Evolutionary conservation across 2,797 vertebrate genomes (phyloP), one percentile per base, ranked within the genome.

Genomic region (Coregonus ussuriensis): DNA sequence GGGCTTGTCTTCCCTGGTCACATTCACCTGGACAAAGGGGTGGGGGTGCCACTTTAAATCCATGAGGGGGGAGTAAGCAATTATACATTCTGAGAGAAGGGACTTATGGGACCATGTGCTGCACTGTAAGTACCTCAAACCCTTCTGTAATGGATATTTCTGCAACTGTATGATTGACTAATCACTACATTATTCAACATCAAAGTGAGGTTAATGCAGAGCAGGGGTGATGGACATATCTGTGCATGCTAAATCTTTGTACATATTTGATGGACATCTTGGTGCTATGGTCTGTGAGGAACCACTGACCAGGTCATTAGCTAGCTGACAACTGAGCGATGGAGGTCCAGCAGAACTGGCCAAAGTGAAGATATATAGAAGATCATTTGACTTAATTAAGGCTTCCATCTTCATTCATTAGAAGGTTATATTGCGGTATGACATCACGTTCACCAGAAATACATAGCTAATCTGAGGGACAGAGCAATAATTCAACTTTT

Each of bases 1-100:
- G 66, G 96, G 95, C 2, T 92, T 87, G 84, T 98, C 98, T 88
- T 98, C 97, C 71, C 96, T 94, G 56, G 98, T 99, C 76, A 99
- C 96, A 0, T 98, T 98, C 82, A 99, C 98, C 98, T 99, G 89
- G 63, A 31, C 59, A 63, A 21, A 77, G 83, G 62, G 71, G 76
- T 84, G 4, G 68, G 68, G 31, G 67, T 41, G 75, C 70, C 15
- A 72, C 59, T 62, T 62, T 37, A 52, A 21, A 63, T 47, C n/a
- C 4, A 81, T 65, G 35, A 74, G 25, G n/a, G 1, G 31, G 29
- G n/a, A 62, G 56, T 62, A n/a, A 21, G 56, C 9, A 63, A 25
- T 63, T 63, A 63, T 11, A 63, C 59, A 25, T 63, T 63, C 59
- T 18, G n/a, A 59, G 56, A 21, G 56, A 59, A 59, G 18, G 18